A percentile compares a stretch with the other conserved stretches of the same genome.
Evolutionary conservation across 2,113 vertebrate species (phyloP).

Genomic region (Eulacestoma nigropectus): DNA sequence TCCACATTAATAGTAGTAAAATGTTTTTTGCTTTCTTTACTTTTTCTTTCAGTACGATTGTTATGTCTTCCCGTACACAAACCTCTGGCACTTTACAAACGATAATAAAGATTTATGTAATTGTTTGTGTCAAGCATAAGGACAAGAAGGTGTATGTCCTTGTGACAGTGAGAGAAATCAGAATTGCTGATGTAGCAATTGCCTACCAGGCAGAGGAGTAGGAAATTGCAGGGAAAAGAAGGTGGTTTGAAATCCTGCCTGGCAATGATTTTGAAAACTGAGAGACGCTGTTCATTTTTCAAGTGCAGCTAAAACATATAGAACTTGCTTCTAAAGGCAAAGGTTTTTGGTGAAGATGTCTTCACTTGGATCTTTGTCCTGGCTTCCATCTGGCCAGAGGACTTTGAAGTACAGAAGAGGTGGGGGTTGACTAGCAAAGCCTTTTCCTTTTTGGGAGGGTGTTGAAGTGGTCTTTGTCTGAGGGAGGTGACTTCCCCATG

Average conservation of each 20-base stretch:
- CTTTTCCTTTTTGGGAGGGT: background rate
- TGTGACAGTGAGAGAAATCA: background rate
- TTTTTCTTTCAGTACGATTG: background rate
- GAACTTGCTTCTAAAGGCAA: background rate
- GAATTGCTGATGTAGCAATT: background rate
- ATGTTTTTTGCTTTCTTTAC: background rate
- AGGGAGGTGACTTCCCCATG: background rate
- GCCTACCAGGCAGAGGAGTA: background rate
- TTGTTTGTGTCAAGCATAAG: background rate
- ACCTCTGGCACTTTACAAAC: background rate
- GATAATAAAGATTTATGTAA: background rate
- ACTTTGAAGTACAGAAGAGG: background rate
- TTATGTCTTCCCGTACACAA: background rate
- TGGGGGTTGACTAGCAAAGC: background rate
- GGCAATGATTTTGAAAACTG: background rate
- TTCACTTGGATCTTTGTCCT: background rate
- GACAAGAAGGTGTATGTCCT: background rate
- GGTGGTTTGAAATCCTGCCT: background rate
- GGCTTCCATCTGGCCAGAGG: background rate
- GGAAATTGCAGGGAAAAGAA: background rate
- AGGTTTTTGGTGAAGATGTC: background rate
- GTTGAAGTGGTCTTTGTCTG: background rate
- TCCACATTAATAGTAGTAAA: slow-evolving; percentile 1
- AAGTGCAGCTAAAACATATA: background rate
- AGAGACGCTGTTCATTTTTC: background rate